Base-by-base conservation (phyloP, 2,888 invertebrate species). In the Phasia obesa region DNA sequence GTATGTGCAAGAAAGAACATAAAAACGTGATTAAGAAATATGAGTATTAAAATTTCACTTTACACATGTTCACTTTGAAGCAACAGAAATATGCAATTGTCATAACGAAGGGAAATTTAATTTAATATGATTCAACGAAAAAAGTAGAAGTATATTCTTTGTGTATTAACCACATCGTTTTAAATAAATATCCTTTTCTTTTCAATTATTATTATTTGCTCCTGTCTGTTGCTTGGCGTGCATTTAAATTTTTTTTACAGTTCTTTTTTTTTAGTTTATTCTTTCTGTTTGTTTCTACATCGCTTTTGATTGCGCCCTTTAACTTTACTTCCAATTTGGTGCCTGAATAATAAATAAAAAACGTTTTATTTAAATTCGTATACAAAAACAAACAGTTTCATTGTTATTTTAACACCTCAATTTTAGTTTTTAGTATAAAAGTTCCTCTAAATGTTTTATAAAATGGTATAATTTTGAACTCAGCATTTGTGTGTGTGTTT, bases 381-480 rank as follows among this genome's bases (percentile, higher is more conserved):
- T 59, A 15, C 17, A 23, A 42, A 62, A 62, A 51, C 6, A 62
- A 62, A 73, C 44, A 55, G 0, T 53, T 60, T 70, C 62, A 70
- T 70, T 76, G 59, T 67, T 69, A 55, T 62, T 70, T 25, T 55
- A 70, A 77, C 77, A 77, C 77, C 77, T 70, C 25, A 23, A 15
- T 55, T 19, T 11, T 38, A 2, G n/a, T n/a, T 42, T 47, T 47
- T 42, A 3, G 38, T 42, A 42, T 15, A 13, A 42, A n/a, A 4
- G 15, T 42, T 42, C 13, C 15, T 42, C 15, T 42, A 4, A 1
- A 13, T 42, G 11, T 42, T 42, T 42, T 42, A 5, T 15, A n/a
- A 38, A 53, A 67, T 17, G 6, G 38, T 67, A 53, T 38, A 67
- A 67, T 25, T 67, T 25, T 51, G 17, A 67, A 19, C 21, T 51